Evolutionary conservation across 1,140 invertebrate genomes (phyloP).

Genomic region (Trichonephila clavata): DNA sequence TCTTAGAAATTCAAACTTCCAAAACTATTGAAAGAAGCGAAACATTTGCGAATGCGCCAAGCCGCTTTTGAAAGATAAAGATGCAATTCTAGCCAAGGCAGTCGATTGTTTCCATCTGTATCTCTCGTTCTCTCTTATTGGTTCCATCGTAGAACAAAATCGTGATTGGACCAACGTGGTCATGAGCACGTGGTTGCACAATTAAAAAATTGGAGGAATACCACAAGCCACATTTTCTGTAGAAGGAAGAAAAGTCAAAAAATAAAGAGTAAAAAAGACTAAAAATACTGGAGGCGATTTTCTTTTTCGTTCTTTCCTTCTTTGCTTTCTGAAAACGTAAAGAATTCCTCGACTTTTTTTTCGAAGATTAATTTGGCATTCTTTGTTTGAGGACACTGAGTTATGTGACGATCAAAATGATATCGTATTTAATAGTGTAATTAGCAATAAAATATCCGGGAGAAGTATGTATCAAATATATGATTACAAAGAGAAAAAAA

Average conservation of each 20-base stretch:
- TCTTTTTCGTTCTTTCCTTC: neutral
- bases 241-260: neutral
- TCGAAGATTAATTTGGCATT: constrained; percentile 1
- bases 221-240: neutral
- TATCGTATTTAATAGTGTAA: neutral
- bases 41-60: neutral
- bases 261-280: neutral
- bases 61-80: neutral
- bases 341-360: neutral
- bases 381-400: neutral
- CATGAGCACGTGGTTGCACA: constrained; percentile 35
- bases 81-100: neutral
- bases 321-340: constrained; percentile 27
- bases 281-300: neutral
- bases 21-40: neutral
- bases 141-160: neutral
- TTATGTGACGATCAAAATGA: neutral
- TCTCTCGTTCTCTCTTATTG: constrained; percentile 32
- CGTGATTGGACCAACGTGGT: constrained; percentile 52
- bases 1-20: no score
- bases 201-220: constrained; percentile 56
- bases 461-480: neutral
- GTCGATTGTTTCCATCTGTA: constrained; percentile 38
- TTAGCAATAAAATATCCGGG: neutral
- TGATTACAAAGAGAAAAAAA: neutral